Conservation (phyloP, 2,888 invertebrate species). For the Chrysina gloriosa region DNA sequence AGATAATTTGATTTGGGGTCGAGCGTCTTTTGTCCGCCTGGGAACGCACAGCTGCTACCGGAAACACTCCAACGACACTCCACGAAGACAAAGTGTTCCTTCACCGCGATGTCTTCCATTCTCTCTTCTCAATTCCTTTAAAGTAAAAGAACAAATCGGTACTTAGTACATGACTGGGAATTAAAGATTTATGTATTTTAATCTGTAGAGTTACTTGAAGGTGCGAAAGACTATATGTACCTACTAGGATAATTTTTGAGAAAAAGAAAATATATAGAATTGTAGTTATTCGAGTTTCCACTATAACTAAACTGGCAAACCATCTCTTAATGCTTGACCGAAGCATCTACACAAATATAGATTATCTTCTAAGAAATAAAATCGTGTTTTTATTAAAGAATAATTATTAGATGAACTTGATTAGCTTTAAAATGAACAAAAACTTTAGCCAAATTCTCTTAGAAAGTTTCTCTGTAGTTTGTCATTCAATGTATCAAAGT, state of each 20-base stretch:
- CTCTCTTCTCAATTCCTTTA: slow-evolving; percentile 13
- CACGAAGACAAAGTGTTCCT: slow-evolving; percentile 44
- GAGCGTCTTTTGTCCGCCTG: slow-evolving; percentile 65
- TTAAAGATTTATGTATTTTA: neutral
- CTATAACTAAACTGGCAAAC: too few relatives aligned
- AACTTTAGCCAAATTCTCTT: too few relatives aligned
- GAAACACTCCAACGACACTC: slow-evolving; percentile 61
- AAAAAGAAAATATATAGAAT: neutral
- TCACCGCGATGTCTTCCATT: slow-evolving; percentile 27
- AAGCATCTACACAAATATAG: too few relatives aligned
- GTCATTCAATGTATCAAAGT: too few relatives aligned
- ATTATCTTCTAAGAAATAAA: too few relatives aligned
- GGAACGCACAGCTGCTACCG: slow-evolving; percentile 64
- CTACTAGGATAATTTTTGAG: neutral
- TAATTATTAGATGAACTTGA: too few relatives aligned
- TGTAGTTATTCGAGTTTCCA: too few relatives aligned
- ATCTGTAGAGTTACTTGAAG: neutral
- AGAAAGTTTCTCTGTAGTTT: too few relatives aligned
- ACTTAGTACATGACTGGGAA: neutral
- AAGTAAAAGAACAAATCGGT: slow-evolving; percentile 4
- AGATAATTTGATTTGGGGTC: slow-evolving; percentile 66
- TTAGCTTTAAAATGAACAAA: too few relatives aligned
- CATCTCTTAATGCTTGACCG: too few relatives aligned
- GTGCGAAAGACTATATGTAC: too few relatives aligned
- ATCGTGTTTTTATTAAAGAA: too few relatives aligned